Evolutionary conservation across 2,797 vertebrate species (phyloP), one percentile per base, ranked within the genome.

Genomic region (Babyrousa celebensis): DNA sequence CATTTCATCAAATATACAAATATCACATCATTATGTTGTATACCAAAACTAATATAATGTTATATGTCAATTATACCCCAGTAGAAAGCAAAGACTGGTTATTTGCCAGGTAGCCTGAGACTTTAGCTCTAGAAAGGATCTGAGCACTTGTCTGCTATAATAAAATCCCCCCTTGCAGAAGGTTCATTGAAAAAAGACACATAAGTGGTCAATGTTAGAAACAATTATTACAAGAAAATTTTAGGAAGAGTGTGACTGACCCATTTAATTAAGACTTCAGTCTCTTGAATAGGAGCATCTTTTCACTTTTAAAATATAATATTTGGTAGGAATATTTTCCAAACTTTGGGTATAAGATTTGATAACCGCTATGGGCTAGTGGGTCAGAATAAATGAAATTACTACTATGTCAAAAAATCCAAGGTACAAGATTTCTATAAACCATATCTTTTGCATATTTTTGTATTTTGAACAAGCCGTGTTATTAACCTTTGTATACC

Each of bases 121-220:
- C 84, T 94, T 94, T 15, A 71, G 32, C 74, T 94, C 58, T 70
- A 91, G 32, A 88, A 93, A 88, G 25, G 79, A 92, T 93, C 72
- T 94, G 78, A 97, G 63, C 17, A 36, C 63, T 92, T 91, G 62
- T 92, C 85, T 96, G 40, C 84, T 82, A 21, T 62, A 95, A 78
- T 89, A 78, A 94, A 95, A 78, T 36, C 83, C 36, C 54, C 16
- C 68, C 75, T 96, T 77, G 48, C 67, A 95, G 80, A 93, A 58
- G 4, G 16, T 82, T 93, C 77, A 87, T 95, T 97, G 67, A 91
- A 97, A 95, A 58, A 27, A 96, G 79, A 93, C n/a, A 86, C 54
- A 65, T 87, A 96, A 95, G 78, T 93, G 87, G 63, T 96, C 95
- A 85, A 75, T 95, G 93, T 94, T 96, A 96, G 32, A 72, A 93